phyloP scores from a whole-genome alignment of 1,140 invertebrate species.

The Drosophila bifasciata region DNA sequence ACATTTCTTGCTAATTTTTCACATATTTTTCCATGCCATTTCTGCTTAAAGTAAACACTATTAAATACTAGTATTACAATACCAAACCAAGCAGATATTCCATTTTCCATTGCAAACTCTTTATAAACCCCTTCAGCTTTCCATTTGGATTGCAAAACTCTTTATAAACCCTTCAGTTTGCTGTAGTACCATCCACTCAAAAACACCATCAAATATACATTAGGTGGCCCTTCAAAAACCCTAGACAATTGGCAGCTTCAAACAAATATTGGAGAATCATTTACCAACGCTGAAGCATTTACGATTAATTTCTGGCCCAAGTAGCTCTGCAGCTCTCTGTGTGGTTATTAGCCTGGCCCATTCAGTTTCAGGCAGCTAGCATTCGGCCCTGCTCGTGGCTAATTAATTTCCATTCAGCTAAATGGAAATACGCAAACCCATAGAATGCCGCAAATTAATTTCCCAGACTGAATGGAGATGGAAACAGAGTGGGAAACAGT shows the following conservation, averaged over 20 bases:
- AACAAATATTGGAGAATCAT: conserved; percentile 44
- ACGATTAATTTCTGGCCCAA: conserved; percentile 36
- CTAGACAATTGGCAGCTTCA: conserved; percentile 30
- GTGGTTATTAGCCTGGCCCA: conserved; percentile 29
- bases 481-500: no score
- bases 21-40: no score
- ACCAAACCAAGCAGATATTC: no score
- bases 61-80: no score
- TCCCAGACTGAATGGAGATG: conserved; percentile 15
- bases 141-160: no score
- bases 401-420: conserved; percentile 74
- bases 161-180: neutral
- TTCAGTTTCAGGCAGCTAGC: conserved; percentile 15
- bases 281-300: conserved; percentile 20
- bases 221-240: conserved; percentile 21
- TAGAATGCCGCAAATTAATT: conserved; percentile 40
- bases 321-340: conserved; percentile 25
- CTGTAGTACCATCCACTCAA: conserved; percentile 6
- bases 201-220: conserved; percentile 27
- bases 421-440: conserved; percentile 48
- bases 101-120: no score
- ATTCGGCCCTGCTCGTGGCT: conserved; percentile 52
- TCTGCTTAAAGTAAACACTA: no score
- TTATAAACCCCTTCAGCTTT: conserved; percentile 1
- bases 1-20: no score